Conservation (phyloP, 2,113 vertebrate genomes). For the Tragelaphus scriptus region DNA sequence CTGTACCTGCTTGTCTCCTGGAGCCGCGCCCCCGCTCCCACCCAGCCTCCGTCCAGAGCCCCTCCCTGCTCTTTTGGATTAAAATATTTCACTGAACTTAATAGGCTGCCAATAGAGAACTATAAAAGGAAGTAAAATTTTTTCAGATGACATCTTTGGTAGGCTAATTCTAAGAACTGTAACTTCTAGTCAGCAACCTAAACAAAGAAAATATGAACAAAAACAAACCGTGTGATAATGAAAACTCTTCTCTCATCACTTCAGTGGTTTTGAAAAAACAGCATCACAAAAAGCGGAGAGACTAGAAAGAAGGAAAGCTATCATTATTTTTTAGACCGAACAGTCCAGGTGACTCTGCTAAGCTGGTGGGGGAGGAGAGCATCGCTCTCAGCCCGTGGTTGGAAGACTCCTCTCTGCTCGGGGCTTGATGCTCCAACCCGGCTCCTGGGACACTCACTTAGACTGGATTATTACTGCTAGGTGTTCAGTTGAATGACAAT, state of each 20-base stretch:
- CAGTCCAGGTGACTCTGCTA: not conserved
- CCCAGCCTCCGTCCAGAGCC: not conserved
- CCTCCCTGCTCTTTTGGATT: not conserved
- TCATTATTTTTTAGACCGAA: conserved; percentile 24
- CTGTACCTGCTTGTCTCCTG: not conserved
- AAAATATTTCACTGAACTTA: not conserved
- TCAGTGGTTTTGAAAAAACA: not conserved
- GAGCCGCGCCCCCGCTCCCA: accelerated
- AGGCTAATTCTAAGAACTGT: not conserved
- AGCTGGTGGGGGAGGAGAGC: not conserved
- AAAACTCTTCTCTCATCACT: not conserved
- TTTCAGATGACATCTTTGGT: not conserved
- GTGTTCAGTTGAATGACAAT: conserved; percentile 67
- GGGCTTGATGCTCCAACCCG: not conserved
- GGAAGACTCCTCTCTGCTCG: conserved; percentile 36
- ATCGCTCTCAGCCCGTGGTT: conserved; percentile 37
- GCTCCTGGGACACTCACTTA: conserved; percentile 71
- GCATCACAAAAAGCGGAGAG: not conserved
- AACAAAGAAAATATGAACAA: not conserved
- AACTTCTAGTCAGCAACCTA: not conserved
- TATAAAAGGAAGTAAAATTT: not conserved
- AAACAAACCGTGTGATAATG: not conserved
- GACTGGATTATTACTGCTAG: conserved; percentile 74
- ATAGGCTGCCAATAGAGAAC: not conserved
- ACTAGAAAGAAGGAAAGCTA: not conserved